phyloP scores from a whole-genome alignment of 2,113 vertebrate genomes.

The Ivindomyrus marchei region DNA sequence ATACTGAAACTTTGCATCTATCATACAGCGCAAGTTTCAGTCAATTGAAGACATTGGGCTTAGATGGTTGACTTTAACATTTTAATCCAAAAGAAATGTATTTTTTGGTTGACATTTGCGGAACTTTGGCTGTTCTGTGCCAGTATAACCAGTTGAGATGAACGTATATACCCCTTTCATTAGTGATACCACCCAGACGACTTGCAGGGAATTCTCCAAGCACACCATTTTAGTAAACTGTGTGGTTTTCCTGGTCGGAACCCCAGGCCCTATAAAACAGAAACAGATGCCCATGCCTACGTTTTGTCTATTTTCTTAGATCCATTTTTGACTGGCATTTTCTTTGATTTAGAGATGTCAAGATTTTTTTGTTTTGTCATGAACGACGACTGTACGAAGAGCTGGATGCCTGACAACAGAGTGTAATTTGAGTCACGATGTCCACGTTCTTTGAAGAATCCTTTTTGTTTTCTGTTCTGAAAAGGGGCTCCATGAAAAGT shows the following conservation, averaged over 20 bases:
- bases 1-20: background rate
- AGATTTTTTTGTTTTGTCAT: background rate
- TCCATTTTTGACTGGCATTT: constrained; percentile 37
- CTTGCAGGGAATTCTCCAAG: constrained; percentile 21
- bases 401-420: background rate
- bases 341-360: constrained; percentile 23
- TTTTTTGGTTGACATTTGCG: constrained; percentile 1
- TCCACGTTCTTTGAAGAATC: background rate
- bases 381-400: background rate
- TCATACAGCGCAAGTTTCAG: background rate
- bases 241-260: constrained; percentile 24
- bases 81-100: background rate
- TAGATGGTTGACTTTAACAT: background rate
- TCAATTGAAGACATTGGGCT: background rate
- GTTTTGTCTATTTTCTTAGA: constrained; percentile 16
- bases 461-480: background rate
- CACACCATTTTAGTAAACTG: constrained; percentile 22
- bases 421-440: constrained; percentile 6
- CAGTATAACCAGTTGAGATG: constrained; percentile 15
- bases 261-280: constrained; percentile 29
- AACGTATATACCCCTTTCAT: constrained; percentile 9
- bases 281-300: constrained; percentile 30
- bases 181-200: constrained; percentile 18
- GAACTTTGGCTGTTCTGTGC: constrained; percentile 1
- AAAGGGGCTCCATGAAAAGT: background rate